These are phyloP conservation scores for Apis laboriosa DNA, from an alignment of 1,140 invertebrate species.

Conservation along the genomic window DNA sequence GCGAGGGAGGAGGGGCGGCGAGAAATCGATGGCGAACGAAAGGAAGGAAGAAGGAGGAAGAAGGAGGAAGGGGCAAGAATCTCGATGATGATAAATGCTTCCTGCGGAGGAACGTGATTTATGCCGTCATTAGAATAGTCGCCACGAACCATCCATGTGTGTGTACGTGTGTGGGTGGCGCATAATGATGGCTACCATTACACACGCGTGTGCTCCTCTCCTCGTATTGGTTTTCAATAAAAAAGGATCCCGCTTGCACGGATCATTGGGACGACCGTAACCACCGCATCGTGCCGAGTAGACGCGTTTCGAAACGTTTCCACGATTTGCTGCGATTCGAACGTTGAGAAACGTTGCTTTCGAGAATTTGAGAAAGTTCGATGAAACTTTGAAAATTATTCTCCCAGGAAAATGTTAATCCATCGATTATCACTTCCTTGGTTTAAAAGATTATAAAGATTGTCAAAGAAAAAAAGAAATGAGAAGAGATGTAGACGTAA, in stretches of 20 bases:
- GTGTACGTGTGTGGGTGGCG: conserved; percentile 64
- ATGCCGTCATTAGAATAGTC: conserved; percentile 71
- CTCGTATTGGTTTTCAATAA: conserved; percentile 15
- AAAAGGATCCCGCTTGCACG: conserved; percentile 39
- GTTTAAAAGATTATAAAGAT: too few relatives aligned
- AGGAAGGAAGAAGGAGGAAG: conserved; percentile 8
- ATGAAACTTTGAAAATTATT: too few relatives aligned
- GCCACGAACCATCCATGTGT: conserved; percentile 61
- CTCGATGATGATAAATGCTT: conserved; percentile 74
- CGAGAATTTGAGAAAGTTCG: too few relatives aligned
- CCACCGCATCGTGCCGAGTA: conserved; percentile 19
- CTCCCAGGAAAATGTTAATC: too few relatives aligned
- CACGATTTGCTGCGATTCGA: too few relatives aligned
- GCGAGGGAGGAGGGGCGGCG: too few relatives aligned
- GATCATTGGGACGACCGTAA: conserved; percentile 50
- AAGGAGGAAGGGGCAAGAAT: conserved; percentile 41
- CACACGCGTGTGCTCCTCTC: conserved; percentile 10
- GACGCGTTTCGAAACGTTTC: too few relatives aligned
- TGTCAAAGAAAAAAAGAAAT: too few relatives aligned
- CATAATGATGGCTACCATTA: conserved; percentile 63
- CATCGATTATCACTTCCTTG: too few relatives aligned
- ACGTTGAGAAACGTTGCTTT: too few relatives aligned
- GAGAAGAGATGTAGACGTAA: neutral
- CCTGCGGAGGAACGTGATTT: conserved; percentile 67
- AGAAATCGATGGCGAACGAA: conserved; percentile 5